These are phyloP conservation scores for Triplophysa tibetana DNA, from an alignment of 2,113 vertebrate species.

Conservation along the genomic window DNA sequence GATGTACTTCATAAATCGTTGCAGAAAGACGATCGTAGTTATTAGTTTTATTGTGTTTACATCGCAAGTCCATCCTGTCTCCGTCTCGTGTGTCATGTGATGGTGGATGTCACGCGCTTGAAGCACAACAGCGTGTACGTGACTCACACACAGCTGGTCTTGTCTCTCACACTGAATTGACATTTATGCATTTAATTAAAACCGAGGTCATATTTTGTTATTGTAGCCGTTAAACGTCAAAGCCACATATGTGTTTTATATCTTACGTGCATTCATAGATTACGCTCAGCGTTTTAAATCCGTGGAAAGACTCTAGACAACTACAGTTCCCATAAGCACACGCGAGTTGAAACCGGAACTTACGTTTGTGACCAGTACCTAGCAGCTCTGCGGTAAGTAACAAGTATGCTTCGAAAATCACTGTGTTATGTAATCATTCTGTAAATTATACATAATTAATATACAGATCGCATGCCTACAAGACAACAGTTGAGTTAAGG, in stretches of 20 bases:
- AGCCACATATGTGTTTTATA: background rate
- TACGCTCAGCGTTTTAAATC: constrained; percentile 1
- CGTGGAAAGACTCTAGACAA: background rate
- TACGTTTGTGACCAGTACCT: background rate
- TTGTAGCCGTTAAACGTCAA: background rate
- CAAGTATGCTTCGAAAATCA: background rate
- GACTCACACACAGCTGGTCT: constrained; percentile 34
- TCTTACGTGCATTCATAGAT: background rate
- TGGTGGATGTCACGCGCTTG: constrained; percentile 53
- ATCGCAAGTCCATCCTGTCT: background rate
- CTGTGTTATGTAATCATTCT: background rate
- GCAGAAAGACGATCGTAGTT: background rate
- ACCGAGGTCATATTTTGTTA: background rate
- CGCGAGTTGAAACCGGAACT: background rate
- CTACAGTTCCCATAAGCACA: background rate
- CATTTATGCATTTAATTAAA: background rate
- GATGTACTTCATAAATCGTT: background rate
- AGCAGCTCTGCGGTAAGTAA: background rate
- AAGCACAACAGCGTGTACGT: constrained; percentile 27
- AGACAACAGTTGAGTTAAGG: background rate
- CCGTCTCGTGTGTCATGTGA: constrained; percentile 47
- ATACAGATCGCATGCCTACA: background rate
- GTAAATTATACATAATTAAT: background rate
- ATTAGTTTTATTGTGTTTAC: constrained; percentile 27
- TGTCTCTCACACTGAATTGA: background rate